These are phyloP conservation scores for Caiman crocodilus DNA, from an alignment of 2,797 vertebrate genomes.

Conservation along the genomic window DNA sequence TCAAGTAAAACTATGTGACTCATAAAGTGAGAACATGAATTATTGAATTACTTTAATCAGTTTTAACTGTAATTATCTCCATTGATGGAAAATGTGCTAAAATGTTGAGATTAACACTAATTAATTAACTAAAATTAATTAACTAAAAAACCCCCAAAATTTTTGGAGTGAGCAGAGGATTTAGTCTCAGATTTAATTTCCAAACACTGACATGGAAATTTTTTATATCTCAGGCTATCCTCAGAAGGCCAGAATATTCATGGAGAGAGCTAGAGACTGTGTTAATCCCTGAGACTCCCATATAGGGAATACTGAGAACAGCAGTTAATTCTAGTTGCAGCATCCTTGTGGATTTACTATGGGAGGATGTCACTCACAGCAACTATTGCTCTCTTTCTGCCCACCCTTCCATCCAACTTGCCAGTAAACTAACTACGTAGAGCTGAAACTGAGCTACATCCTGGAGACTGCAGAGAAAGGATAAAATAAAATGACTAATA, in stretches of 20 bases:
- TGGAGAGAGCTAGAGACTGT: not conserved
- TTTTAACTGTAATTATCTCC: not conserved
- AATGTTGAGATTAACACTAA: not conserved
- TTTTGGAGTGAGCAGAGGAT: not conserved
- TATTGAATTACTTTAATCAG: not conserved
- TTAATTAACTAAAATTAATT: not conserved
- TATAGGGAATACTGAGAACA: not conserved
- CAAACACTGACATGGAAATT: not conserved
- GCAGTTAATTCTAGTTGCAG: not conserved
- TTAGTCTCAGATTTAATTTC: not conserved
- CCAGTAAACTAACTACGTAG: not conserved
- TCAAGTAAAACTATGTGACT: not conserved
- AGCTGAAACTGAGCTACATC: fast-evolving
- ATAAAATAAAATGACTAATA: no score
- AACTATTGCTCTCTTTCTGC: not conserved
- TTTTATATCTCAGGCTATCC: not conserved
- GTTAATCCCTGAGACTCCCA: not conserved
- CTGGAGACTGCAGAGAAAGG: not conserved
- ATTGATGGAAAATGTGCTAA: not conserved
- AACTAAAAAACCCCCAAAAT: not conserved
- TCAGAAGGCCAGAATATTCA: not conserved
- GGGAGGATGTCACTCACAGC: not conserved
- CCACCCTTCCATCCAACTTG: fast-evolving
- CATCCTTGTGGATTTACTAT: not conserved
- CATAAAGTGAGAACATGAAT: not conserved